Percentiles rank a stretch among this genome's conserved stretches.
Conservation (phyloP, 2,888 invertebrate species). For the Latrodectus hesperus region DNA sequence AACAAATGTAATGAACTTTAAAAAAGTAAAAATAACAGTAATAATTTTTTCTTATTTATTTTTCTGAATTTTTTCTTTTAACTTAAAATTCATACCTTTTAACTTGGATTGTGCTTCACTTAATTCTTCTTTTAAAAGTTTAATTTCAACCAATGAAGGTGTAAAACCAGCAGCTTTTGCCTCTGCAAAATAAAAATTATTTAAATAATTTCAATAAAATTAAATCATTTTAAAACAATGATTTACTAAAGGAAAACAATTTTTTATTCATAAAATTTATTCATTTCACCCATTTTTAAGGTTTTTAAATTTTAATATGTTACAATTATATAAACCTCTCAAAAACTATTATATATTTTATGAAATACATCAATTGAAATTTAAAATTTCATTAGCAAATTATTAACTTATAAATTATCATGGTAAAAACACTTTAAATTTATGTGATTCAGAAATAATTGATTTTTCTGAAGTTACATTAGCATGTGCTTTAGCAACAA, state of each 20-base stretch:
- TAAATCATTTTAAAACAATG: too few relatives aligned
- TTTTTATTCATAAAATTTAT: too few relatives aligned
- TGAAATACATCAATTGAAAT: too few relatives aligned
- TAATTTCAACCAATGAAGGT: conserved; percentile 38
- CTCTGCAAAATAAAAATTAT: background rate
- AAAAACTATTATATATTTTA: too few relatives aligned
- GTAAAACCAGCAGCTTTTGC: background rate
- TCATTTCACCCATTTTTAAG: too few relatives aligned
- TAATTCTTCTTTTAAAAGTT: conserved; percentile 72
- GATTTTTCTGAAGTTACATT: conserved; percentile 20
- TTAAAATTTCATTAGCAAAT: too few relatives aligned
- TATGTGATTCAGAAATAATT: conserved; percentile 12
- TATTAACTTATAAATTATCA: too few relatives aligned
- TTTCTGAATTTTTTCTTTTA: background rate
- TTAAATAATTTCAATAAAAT: too few relatives aligned
- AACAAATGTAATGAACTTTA: too few relatives aligned
- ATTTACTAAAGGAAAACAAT: too few relatives aligned
- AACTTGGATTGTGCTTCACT: conserved; percentile 72
- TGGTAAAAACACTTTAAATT: background rate
- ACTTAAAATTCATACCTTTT: conserved; percentile 71
- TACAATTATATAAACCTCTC: too few relatives aligned
- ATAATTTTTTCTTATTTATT: background rate
- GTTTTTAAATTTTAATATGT: too few relatives aligned
- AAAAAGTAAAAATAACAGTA: background rate
- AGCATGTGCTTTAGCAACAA: conserved; percentile 29